A percentile compares a stretch with the other conserved stretches of the same genome.
These are phyloP conservation scores for Parauchenoglanis punctatus DNA, from an alignment of 2,797 vertebrate genomes.

Conservation along the genomic window DNA sequence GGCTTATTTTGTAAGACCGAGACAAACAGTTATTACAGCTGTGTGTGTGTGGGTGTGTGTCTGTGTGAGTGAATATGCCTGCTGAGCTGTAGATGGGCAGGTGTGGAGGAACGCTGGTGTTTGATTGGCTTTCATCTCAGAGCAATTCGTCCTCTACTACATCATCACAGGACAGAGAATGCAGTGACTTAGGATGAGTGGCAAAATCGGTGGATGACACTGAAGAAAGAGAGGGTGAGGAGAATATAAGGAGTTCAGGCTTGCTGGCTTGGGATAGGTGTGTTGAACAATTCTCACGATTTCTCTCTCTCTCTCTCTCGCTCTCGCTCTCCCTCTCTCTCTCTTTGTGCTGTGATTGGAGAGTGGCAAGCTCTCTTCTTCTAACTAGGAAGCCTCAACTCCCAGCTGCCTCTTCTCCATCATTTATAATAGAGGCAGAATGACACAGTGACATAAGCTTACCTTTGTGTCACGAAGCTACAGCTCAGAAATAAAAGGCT, in stretches of 20 bases:
- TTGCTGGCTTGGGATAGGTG: neutral
- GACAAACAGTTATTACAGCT: conserved; percentile 39
- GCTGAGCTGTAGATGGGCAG: neutral
- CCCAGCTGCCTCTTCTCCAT: conserved; percentile 7
- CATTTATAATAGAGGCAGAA: conserved; percentile 30
- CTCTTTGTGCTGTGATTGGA: conserved; percentile 12
- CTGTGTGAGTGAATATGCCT: neutral
- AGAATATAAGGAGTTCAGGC: neutral
- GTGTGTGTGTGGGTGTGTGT: conserved; percentile 26
- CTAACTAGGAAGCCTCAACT: conserved; percentile 27
- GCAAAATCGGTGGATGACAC: neutral
- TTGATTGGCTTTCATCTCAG: neutral
- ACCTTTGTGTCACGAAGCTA: conserved; percentile 6
- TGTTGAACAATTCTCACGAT: neutral
- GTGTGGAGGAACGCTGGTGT: neutral
- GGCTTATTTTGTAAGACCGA: conserved; percentile 20
- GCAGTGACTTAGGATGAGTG: neutral
- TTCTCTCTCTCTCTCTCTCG: neutral
- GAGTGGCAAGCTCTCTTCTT: conserved; percentile 28
- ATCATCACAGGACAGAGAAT: neutral
- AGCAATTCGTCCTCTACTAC: neutral
- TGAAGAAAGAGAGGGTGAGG: neutral
- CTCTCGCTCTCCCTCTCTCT: neutral
- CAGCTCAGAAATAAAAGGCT: neutral
- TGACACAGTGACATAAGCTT: conserved; percentile 13